phyloP scores from a whole-genome alignment of 2,113 vertebrate species.

The Peromyscus polionotus region DNA sequence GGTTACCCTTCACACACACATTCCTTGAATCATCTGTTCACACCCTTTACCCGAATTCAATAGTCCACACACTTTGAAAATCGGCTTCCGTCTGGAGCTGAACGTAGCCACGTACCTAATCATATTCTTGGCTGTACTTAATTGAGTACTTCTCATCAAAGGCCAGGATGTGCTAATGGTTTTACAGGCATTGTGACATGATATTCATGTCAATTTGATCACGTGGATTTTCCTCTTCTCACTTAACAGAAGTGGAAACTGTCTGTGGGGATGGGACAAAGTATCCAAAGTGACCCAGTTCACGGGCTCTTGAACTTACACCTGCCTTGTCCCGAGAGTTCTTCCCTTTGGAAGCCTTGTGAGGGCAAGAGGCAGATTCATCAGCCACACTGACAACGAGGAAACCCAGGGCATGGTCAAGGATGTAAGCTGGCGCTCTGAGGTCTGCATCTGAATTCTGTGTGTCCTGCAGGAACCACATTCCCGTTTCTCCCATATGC shows the following conservation, averaged over 20 bases:
- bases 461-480: neutral
- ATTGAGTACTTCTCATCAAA: neutral
- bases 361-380: neutral
- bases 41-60: neutral
- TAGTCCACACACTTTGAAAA: neutral
- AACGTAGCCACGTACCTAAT: neutral
- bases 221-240: neutral
- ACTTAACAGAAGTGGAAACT: neutral
- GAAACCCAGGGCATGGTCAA: neutral
- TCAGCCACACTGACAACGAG: neutral
- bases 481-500: neutral
- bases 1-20: neutral
- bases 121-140: neutral
- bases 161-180: neutral
- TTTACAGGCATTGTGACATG: neutral
- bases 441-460: neutral
- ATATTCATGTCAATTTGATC: neutral
- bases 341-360: accelerated
- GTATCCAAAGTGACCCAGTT: neutral
- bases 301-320: neutral
- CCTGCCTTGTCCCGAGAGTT: neutral
- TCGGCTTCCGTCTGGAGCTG: neutral
- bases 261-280: accelerated
- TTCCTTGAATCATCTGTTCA: neutral
- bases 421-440: neutral